A percentile compares a stretch with the other conserved stretches of the same genome.
Evolutionary conservation across 2,888 invertebrate genomes (phyloP).

Genomic region (Cataglyphis albicans): DNA sequence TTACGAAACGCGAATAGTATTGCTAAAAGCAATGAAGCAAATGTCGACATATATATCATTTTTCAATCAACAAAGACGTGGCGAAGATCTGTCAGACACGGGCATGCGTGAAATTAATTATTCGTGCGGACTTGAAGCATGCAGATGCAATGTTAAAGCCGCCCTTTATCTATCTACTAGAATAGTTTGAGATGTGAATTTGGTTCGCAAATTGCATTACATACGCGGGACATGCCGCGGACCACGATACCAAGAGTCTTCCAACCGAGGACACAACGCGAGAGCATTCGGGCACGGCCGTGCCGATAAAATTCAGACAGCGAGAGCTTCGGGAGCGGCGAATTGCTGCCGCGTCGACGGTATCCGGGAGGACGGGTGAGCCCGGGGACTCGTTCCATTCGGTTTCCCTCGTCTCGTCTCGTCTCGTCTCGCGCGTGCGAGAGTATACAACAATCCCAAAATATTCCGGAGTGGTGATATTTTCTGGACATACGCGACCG

Average conservation of each 20-base stretch:
- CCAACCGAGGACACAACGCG: conserved; percentile 33
- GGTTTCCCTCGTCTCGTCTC: conserved; percentile 22
- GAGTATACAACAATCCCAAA: conserved; percentile 53
- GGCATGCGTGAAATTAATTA: conserved; percentile 28
- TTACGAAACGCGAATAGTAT: neutral
- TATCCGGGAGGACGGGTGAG: conserved; percentile 15
- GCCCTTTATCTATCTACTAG: neutral
- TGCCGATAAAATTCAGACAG: conserved; percentile 10
- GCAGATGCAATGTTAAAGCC: conserved; percentile 27
- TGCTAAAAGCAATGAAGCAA: neutral
- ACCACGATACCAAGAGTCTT: conserved; percentile 28
- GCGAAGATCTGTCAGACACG: neutral
- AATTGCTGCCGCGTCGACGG: conserved; percentile 34
- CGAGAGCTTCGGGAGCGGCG: conserved; percentile 16
- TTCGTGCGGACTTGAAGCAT: conserved; percentile 4
- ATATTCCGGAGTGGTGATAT: conserved; percentile 70
- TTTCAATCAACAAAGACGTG: neutral
- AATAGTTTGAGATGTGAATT: conserved; percentile 63
- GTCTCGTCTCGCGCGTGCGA: conserved; percentile 8
- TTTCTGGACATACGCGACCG: conserved; percentile 57
- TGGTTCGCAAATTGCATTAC: conserved; percentile 60
- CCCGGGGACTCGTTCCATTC: conserved; percentile 42
- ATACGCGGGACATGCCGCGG: conserved; percentile 40
- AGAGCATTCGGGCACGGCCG: neutral
- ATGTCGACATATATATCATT: neutral